These are phyloP conservation scores for Diabrotica virgifera DNA, from an alignment of 1,140 invertebrate species.

Conservation along the genomic window DNA sequence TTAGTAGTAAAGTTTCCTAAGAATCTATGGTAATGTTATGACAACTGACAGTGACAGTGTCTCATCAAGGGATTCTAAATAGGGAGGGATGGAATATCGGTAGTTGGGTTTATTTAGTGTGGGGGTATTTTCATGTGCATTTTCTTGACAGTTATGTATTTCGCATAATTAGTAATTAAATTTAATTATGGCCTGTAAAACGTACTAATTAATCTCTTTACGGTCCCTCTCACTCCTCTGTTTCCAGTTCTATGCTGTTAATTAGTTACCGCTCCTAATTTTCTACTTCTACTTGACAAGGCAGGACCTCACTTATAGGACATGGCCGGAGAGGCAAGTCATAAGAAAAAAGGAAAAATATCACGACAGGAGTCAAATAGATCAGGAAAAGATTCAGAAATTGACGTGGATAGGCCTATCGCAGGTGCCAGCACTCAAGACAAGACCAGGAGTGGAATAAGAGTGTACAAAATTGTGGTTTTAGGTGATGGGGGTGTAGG, in stretches of 20 bases:
- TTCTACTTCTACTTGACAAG: neutral
- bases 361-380: slow-evolving; percentile 44
- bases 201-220: neutral
- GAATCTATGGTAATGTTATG: too few relatives aligned
- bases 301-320: slow-evolving; percentile 1
- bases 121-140: neutral
- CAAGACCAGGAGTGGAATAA: slow-evolving; percentile 62
- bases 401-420: slow-evolving; percentile 39
- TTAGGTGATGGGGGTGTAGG: slow-evolving; percentile 80
- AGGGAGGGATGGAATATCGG: too few relatives aligned
- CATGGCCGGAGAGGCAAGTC: slow-evolving; percentile 46
- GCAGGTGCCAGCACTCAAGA: slow-evolving; percentile 48
- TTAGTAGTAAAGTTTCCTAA: too few relatives aligned
- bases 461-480: slow-evolving; percentile 81
- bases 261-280: neutral
- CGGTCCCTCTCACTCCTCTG: too few relatives aligned
- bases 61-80: too few relatives aligned
- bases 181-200: slow-evolving; percentile 3
- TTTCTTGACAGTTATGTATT: neutral
- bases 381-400: slow-evolving; percentile 44
- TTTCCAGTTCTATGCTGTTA: neutral
- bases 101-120: neutral
- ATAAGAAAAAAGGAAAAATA: slow-evolving; percentile 44
- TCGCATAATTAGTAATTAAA: neutral
- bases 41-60: too few relatives aligned